phyloP scores from a whole-genome alignment of 2,113 vertebrate species.

The Erythrocercus mccallii region DNA sequence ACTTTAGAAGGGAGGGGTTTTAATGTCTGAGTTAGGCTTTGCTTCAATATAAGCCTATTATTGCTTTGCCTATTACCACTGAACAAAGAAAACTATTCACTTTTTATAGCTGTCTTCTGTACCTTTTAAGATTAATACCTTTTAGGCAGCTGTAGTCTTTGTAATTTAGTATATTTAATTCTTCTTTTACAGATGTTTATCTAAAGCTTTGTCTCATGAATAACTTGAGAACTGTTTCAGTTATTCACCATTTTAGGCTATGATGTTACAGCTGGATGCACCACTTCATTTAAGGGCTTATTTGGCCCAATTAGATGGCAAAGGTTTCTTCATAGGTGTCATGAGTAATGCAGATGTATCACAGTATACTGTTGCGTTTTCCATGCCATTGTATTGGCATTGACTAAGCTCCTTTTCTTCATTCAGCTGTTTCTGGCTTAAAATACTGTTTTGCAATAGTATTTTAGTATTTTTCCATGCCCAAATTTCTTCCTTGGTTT shows the following conservation, averaged over 20 bases:
- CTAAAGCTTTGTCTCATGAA: not conserved
- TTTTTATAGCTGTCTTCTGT: not conserved
- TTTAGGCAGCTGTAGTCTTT: not conserved
- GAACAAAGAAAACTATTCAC: not conserved
- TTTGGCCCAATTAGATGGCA: not conserved
- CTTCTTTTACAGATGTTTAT: not conserved
- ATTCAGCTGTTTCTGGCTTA: not conserved
- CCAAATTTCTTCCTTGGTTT: not conserved
- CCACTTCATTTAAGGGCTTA: not conserved
- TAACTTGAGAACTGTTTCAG: not conserved
- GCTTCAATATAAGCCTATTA: not conserved
- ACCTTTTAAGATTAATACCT: not conserved
- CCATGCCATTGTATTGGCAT: not conserved
- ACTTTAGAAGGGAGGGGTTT: not conserved
- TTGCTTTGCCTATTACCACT: not conserved
- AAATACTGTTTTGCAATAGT: not conserved
- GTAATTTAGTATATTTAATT: not conserved
- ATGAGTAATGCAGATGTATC: not conserved
- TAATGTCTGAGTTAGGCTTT: not conserved
- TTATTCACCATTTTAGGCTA: not conserved
- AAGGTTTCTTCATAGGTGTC: not conserved
- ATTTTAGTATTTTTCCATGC: not conserved
- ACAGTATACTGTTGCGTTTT: not conserved
- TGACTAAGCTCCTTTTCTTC: not conserved
- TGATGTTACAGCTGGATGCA: not conserved